Evolutionary conservation across 2,113 vertebrate genomes (phyloP).

Genomic region (Arizona elegans): DNA sequence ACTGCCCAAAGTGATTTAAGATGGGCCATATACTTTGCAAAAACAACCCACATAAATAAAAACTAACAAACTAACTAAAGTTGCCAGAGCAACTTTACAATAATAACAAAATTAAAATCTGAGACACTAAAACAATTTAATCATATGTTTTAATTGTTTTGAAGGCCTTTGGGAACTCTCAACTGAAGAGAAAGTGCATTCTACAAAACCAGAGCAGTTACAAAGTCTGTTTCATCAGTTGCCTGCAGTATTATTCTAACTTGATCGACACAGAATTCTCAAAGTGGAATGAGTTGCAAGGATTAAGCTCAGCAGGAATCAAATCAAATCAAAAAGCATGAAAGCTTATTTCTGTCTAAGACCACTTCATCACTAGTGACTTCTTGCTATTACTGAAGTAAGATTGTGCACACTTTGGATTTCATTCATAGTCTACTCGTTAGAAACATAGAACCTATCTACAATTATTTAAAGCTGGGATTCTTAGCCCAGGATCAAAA

Average conservation of each 20-base stretch:
- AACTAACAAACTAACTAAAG: neutral
- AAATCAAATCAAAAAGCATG: neutral
- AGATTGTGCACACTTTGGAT: neutral
- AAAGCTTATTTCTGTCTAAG: neutral
- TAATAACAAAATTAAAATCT: neutral
- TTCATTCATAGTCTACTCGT: neutral
- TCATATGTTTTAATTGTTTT: neutral
- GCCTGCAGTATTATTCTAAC: neutral
- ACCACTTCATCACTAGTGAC: neutral
- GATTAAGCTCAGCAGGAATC: neutral
- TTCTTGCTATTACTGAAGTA: neutral
- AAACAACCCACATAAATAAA: neutral
- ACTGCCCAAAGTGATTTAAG: neutral
- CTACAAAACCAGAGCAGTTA: neutral
- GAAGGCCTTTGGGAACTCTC: neutral
- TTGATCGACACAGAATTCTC: neutral
- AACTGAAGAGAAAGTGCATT: neutral
- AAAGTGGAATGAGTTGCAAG: neutral
- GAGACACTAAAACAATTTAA: neutral
- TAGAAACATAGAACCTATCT: neutral
- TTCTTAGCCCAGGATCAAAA: neutral
- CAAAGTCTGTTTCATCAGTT: neutral
- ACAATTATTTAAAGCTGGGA: neutral
- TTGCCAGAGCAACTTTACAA: neutral
- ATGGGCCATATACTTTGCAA: neutral